Evolutionary conservation across 2,888 invertebrate species (phyloP).

Genomic region (Ctenicera cuprea): DNA sequence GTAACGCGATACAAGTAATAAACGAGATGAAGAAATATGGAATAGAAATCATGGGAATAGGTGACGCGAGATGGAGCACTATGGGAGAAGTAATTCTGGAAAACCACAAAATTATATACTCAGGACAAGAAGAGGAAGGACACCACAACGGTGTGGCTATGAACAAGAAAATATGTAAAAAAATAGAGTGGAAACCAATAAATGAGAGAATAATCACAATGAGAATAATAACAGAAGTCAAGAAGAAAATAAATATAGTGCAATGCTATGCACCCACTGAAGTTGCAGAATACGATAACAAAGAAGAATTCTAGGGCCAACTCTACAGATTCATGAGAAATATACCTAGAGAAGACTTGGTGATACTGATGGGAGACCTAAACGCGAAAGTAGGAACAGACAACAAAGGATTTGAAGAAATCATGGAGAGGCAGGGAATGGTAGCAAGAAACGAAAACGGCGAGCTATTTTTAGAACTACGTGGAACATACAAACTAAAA

Average conservation of each 20-base stretch:
- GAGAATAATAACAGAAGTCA: not conserved
- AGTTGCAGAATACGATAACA: not conserved
- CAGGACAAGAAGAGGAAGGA: not conserved
- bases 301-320: not conserved
- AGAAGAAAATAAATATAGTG: not conserved
- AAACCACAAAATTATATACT: constrained; percentile 1
- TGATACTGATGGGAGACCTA: not conserved
- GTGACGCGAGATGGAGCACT: not conserved
- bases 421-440: constrained; percentile 8
- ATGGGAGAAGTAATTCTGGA: not conserved
- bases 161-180: not conserved
- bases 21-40: not conserved
- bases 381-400: not conserved
- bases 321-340: not conserved
- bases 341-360: not conserved
- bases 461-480: not conserved
- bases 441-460: constrained; percentile 4
- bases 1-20: not conserved
- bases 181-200: not conserved
- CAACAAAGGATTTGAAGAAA: constrained; percentile 1
- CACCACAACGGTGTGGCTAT: not conserved
- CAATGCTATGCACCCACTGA: not conserved
- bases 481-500: constrained; percentile 7
- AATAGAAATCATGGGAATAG: not conserved
- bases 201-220: not conserved